Evolutionary conservation across 2,797 vertebrate genomes (phyloP).

Genomic region (Diglossa cyanea): DNA sequence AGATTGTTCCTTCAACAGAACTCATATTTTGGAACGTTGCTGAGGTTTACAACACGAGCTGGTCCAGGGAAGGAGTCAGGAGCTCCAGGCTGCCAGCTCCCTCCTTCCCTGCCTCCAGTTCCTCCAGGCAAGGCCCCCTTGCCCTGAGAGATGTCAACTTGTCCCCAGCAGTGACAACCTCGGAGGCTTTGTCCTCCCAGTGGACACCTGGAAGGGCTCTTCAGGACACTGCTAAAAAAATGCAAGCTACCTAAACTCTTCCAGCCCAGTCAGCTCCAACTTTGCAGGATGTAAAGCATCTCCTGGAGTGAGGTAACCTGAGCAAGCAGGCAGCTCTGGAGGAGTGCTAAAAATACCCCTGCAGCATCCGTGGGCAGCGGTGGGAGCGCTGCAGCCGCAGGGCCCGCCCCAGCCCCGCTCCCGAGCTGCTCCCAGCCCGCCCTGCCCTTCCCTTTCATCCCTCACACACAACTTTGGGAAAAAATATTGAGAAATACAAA

Average conservation of each 20-base stretch:
- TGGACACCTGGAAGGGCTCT: neutral
- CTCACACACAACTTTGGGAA: neutral
- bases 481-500: neutral
- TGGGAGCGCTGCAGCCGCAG: neutral
- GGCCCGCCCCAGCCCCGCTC: neutral
- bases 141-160: neutral
- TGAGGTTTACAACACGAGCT: neutral
- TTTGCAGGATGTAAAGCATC: neutral
- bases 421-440: neutral
- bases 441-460: neutral
- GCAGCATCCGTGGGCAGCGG: neutral
- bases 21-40: rapidly evolving
- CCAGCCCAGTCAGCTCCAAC: neutral
- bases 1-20: neutral
- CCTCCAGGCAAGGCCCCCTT: neutral
- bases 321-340: neutral
- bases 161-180: neutral
- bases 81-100: neutral
- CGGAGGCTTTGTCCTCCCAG: neutral
- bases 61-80: neutral
- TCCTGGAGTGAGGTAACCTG: neutral
- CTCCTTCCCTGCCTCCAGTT: neutral
- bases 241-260: neutral
- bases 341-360: slow-evolving; percentile 46
- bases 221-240: neutral